Base-by-base conservation (phyloP, 2,888 invertebrate genomes). In the Habroteleia sp. region DNA sequence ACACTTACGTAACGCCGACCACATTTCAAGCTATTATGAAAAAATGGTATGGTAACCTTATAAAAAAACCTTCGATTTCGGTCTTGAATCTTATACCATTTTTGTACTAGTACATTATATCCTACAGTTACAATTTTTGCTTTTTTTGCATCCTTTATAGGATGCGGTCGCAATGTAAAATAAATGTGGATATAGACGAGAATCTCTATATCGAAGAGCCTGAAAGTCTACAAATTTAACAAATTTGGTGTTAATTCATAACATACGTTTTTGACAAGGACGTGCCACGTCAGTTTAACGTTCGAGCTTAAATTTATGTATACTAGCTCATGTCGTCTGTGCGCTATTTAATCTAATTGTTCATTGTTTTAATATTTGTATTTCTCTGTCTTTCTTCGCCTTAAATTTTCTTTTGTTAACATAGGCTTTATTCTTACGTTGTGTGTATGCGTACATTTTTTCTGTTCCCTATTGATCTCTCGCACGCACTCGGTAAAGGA, bases 191-290 rank as follows among this genome's bases (percentile, higher is more conserved):
- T 69, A 74, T 74, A 74, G 74, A 74, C 74, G 42, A 74, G 74
- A 74, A 74, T 74, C 74, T 60, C 74, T 69, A 69, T 74, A 74
- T 69, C 65, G 69, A 74, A 74, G 63, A 74, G 69, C 69, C 74
- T 74, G 74, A 69, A 74, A 58, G 69, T 74, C 74, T 74, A 74
- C 74, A 74, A 74, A 74, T 74, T 74, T 74, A 74, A 74, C 74
- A 74, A 74, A 74, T 74, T 74, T 74, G 74, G 74, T 74, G 74
- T 74, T 74, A 74, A 69, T 74, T 69, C 60, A 74, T 74, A 74
- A 74, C 56, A 69, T 74, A 74, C 68, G 66, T 63, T 72, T 71
- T 74, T 74, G 74, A 74, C 74, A 74, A 74, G 74, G 74, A 74
- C 74, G 74, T 74, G 74, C 74, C 74, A 74, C 68, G 74, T 74